Conservation (phyloP, 1,140 invertebrate species). For the Vollenhovia emeryi region DNA sequence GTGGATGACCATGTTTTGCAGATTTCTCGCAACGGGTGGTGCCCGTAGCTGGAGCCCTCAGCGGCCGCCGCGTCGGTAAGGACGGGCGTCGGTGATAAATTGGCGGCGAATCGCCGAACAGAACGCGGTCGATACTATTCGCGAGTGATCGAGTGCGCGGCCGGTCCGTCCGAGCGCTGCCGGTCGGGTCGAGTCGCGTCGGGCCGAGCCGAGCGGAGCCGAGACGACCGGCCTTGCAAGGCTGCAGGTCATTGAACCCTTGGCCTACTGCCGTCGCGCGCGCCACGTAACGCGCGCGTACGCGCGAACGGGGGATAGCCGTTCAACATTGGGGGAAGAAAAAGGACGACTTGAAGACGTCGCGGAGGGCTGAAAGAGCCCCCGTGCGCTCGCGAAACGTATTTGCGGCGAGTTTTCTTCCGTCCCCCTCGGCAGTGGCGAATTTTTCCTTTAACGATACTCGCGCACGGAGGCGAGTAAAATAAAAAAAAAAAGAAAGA, state of each 20-base stretch:
- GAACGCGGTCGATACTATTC: conserved; percentile 60
- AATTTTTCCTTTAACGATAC: neutral
- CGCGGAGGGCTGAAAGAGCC: conserved; percentile 28
- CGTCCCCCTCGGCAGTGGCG: neutral
- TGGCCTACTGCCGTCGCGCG: conserved; percentile 77
- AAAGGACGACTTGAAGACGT: conserved; percentile 59
- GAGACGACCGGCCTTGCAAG: conserved; percentile 82
- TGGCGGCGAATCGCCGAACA: neutral
- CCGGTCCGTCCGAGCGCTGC: conserved; percentile 15
- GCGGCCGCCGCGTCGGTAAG: conserved; percentile 71
- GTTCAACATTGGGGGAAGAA: conserved; percentile 50
- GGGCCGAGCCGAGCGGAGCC: neutral
- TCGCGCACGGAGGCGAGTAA: neutral
- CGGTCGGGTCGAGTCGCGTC: conserved; percentile 19
- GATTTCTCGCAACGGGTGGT: neutral
- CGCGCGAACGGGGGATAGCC: conserved; percentile 69
- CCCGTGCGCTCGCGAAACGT: neutral
- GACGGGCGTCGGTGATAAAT: conserved; percentile 59
- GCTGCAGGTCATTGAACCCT: conserved; percentile 83
- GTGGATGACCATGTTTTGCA: neutral
- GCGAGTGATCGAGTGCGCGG: conserved; percentile 21
- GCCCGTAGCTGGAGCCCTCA: neutral
- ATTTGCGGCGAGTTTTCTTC: neutral
- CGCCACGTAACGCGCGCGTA: conserved; percentile 74
- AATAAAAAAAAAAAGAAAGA: neutral